Evolutionary conservation across 2,797 vertebrate genomes (phyloP).

Genomic region (Cheracebus regulus): DNA sequence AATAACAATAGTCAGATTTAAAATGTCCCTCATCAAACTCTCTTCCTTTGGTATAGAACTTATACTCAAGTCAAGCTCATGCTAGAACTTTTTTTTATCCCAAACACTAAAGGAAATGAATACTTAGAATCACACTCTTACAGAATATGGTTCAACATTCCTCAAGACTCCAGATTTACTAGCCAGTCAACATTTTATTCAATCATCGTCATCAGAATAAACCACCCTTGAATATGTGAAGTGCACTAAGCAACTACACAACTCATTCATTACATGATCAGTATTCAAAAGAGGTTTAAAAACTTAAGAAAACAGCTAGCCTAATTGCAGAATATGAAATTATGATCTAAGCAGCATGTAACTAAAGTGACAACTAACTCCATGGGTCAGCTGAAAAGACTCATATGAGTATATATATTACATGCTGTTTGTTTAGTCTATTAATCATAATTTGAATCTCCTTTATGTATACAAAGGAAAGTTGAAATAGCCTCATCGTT

Average conservation of each 20-base stretch:
- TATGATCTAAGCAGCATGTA: not conserved
- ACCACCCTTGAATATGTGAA: not conserved
- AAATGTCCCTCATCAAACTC: not conserved
- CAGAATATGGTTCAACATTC: not conserved
- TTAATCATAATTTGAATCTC: conserved; percentile 1
- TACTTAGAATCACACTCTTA: conserved; percentile 7
- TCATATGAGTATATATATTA: not conserved
- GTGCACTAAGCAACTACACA: not conserved
- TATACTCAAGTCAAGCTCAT: conserved; percentile 31
- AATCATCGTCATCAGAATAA: not conserved
- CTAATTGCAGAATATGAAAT: not conserved
- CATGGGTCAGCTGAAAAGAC: not conserved
- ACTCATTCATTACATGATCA: not conserved
- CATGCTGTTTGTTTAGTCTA: not conserved
- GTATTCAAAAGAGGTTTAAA: not conserved
- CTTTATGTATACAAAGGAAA: conserved; percentile 11
- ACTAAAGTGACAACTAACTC: not conserved
- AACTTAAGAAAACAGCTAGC: not conserved
- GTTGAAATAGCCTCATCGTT: not conserved
- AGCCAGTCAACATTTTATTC: not conserved
- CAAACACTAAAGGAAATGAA: conserved; percentile 8
- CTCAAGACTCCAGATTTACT: not conserved
- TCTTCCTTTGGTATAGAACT: conserved; percentile 37
- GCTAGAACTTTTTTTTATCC: not conserved
- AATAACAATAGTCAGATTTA: not conserved